Base-by-base conservation (phyloP, 1,140 invertebrate genomes). In the Periplaneta americana region DNA sequence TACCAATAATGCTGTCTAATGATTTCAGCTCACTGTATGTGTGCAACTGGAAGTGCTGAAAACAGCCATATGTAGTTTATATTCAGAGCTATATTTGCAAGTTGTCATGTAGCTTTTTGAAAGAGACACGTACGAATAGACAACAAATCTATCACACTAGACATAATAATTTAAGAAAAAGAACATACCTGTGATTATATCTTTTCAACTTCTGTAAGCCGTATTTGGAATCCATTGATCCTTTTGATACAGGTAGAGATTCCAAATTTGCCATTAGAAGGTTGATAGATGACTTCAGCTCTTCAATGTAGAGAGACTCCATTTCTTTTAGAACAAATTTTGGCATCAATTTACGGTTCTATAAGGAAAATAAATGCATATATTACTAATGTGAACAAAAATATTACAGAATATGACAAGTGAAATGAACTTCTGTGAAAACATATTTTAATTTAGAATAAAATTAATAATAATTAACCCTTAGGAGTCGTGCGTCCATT, bases 251-350 rank as follows among this genome's bases (percentile, higher is more conserved):
- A 39, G 99, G 99, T 82, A 99, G 92, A 82, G 97, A 98, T 91
- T 99, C 99, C 87, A 99, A 91, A 92, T 99, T 99, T 79, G 96
- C 96, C 97, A 99, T 99, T 84, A 99, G 91, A 82, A 98, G 91
- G 90, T 99, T 99, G 88, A 99, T 99, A 83, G 97, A 98, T 83
- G 97, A 95, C 89, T 98, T 98, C 83, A 99, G 91, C 89, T 99
- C 99, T 91, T 99, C 98, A 83, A 99, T 95, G 90, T 99, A 99
- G 85, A 99, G 93, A 75, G 96, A 98, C 90, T 99, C 98, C 99
- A 99, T 99, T 90, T 99, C 98, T 93, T 99, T 99, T 79, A 99
- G 91, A 79, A 99, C 97, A 92, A 99, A 99, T 90, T 97, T 98
- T 83, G 98, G 98, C 95, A 99, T 98, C 83, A 99, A 89, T 90